A percentile compares a stretch with the other conserved stretches of the same genome.
Conservation (phyloP, 2,888 invertebrate species). For the Oxycera nigricornis region DNA sequence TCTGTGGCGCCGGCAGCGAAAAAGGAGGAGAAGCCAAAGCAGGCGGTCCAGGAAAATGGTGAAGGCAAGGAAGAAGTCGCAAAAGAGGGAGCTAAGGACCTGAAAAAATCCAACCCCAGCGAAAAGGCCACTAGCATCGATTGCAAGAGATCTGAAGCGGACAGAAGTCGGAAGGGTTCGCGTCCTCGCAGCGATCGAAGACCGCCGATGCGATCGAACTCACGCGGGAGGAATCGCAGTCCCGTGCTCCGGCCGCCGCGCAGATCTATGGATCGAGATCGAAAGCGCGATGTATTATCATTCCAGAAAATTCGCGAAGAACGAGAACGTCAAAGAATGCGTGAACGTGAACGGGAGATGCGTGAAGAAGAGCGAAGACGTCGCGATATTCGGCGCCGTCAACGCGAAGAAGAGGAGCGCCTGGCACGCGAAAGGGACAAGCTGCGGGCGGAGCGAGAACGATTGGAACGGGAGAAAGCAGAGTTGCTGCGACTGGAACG, state of each 20-base stretch:
- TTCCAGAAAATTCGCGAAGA: conserved; percentile 83
- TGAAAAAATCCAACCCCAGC: background rate
- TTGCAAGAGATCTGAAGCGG: conserved; percentile 23
- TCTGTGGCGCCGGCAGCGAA: conserved; percentile 38
- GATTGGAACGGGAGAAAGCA: conserved; percentile 86
- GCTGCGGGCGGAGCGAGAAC: conserved; percentile 81
- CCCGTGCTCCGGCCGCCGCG: conserved; percentile 54
- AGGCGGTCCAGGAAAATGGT: conserved; percentile 37
- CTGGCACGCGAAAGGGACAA: conserved; percentile 83
- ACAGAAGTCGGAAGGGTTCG: conserved; percentile 43
- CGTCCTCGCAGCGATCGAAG: conserved; percentile 46
- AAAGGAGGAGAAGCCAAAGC: conserved; percentile 25
- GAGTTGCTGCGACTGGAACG: conserved; percentile 83
- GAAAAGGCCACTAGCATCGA: conserved; percentile 11
- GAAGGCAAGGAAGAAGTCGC: conserved; percentile 32
- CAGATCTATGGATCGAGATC: conserved; percentile 58
- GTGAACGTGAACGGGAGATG: conserved; percentile 82
- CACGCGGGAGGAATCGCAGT: conserved; percentile 54
- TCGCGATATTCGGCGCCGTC: conserved; percentile 80
- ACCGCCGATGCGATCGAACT: conserved; percentile 58
- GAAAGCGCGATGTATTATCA: conserved; percentile 72
- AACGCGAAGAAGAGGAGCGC: conserved; percentile 84
- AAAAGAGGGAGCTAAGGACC: conserved; percentile 34
- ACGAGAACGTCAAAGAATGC: conserved; percentile 78
- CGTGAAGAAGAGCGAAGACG: conserved; percentile 80